Evolutionary conservation across 2,888 invertebrate genomes (phyloP).

Genomic region (Mactromeris polynyma): DNA sequence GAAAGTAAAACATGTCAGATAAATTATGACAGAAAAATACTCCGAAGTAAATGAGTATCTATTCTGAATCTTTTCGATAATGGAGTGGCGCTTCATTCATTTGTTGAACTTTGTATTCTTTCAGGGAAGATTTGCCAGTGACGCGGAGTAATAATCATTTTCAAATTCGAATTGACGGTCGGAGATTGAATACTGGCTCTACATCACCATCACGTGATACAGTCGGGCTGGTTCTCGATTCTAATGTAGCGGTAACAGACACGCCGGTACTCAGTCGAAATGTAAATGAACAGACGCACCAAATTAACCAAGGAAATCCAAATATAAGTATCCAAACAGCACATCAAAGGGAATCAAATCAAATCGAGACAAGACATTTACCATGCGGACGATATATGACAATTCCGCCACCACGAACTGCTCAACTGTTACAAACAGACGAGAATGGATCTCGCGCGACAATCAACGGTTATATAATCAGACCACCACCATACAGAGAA

Average conservation of each 20-base stretch:
- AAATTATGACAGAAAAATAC: too few relatives aligned
- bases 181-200: not conserved
- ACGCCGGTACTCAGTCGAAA: conserved; percentile 23
- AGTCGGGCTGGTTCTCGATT: conserved; percentile 35
- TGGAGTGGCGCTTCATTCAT: too few relatives aligned
- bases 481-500: conserved; percentile 61
- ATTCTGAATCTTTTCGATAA: too few relatives aligned
- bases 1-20: too few relatives aligned
- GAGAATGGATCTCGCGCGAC: conserved; percentile 46
- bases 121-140: conserved; percentile 19
- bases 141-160: not conserved
- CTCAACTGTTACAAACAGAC: conserved; percentile 33
- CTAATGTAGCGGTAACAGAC: conserved; percentile 25
- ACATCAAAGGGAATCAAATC: conserved; percentile 29
- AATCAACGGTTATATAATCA: conserved; percentile 61
- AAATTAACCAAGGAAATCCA: not conserved
- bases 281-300: not conserved
- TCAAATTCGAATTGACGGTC: conserved; percentile 23
- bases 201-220: conserved; percentile 48
- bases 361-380: conserved; percentile 38
- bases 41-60: too few relatives aligned
- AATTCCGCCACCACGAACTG: conserved; percentile 22
- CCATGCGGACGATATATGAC: conserved; percentile 25
- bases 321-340: not conserved
- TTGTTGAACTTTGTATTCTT: not conserved